Evolutionary conservation across 2,113 vertebrate genomes (phyloP), one percentile per base, ranked within the genome.

Genomic region (Phalacrocorax pelagicus): DNA sequence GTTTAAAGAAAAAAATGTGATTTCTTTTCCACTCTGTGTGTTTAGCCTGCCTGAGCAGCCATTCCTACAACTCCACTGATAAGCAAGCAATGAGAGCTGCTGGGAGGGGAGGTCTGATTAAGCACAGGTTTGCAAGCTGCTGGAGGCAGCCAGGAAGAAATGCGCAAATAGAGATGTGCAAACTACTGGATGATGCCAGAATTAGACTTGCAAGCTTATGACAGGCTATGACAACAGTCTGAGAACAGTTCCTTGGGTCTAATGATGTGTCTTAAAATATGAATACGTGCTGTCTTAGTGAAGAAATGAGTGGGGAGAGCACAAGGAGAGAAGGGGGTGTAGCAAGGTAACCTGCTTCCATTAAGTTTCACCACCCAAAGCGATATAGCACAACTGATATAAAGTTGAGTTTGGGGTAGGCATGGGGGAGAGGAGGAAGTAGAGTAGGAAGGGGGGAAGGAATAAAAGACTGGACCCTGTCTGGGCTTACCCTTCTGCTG

Each of bases 31-130:
- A 18, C 32, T 54, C 38, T 81, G 34, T 90, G 74, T 79, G 57
- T 86, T 92, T 87, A 77, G 55, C 61, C 58, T 90, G 69, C 49
- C 57, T 51, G 46, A 78, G 73, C 88, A 94, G 62, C 13, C 1
- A 11, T 59, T 90, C 80, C 55, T 38, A 40, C 40, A 65, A 44
- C 59, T 57, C n/a, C 58, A 15, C 42, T 40, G 82, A 86, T 67
- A 82, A 59, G 40, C 2, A 3, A 59, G 75, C 86, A 71, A 59
- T 83, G 91, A 94, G 82, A 81, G 69, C 86, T 95, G 82, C 81
- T 78, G 84, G 81, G 61, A 97, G 86, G 91, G 96, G 30, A 89
- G 51, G 32, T 74, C 70, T 82, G 77, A 29, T 89, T 63, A 47
- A 72, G 44, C 54, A 57, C 58, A 73, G 46, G 40, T 58, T 24